Evolutionary conservation across 2,113 vertebrate species (phyloP), one percentile per base, ranked within the genome.

Genomic region (Oreochromis aureus): DNA sequence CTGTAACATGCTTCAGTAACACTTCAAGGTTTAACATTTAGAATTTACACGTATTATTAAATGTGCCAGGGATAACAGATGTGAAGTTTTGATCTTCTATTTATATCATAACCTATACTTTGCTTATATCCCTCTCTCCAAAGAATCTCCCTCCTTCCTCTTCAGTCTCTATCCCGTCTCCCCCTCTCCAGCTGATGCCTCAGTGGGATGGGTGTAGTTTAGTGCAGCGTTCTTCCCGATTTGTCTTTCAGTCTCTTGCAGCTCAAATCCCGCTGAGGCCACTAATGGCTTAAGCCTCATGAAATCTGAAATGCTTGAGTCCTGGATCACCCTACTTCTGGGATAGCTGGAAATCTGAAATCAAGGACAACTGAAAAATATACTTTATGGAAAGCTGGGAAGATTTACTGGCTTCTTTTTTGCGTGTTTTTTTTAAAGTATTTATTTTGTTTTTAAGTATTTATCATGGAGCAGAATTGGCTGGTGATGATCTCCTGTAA

Each of bases 111-210:
- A 48, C 24, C 16, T 27, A 76, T 76, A n/a, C 30, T 41, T 55
- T 53, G 12, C 32, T 24, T 48, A 11, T 24, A 48, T 36, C 18
- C 5, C 1, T 8, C 16, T 24, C 59, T 30, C 41, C 41, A 19
- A 76, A 48, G 15, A 30, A 11, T 82, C 18, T 78, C 32, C 3
- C 18, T 19, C 36, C 19, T 27, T 10, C 30, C 8, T 6, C 7
- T 7, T n/a, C n/a, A 10, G 32, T 30, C 16, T 18, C 58, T 34
- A 5, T n/a, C 19, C 19, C 55, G 2, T 8, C 82, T 16, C 61
- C 55, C 54, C 36, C 41, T 10, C 58, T 79, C 86, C 84, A 85
- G 87, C 89, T 92, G 89, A 84, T 22, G 87, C 9, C 87, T 90
- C 82, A 66, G 87, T 61, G 85, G 66, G 80, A 56, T 22, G 83